Base-by-base conservation (phyloP, 37 sponge, comb jelly and placozoan species). In the Bolinopsis microptera region DNA sequence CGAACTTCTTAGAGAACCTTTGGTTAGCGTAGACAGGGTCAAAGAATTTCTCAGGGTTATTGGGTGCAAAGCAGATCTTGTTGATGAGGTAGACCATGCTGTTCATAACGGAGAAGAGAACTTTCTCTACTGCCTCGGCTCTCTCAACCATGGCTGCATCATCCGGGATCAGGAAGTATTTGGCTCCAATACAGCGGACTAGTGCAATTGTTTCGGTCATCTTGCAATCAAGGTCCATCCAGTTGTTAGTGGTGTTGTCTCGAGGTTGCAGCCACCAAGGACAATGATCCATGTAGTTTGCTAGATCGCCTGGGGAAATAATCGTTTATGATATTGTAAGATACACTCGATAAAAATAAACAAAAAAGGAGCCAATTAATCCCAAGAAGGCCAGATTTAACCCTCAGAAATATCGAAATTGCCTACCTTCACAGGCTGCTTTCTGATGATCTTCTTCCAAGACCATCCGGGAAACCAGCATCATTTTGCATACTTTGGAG, bases 71-170 rank as follows among this genome's bases (percentile, higher is more conserved):
- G 18, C 80, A 77, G 80, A 77, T 77, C 80, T 77, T 77, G 80
- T 77, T 77, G 80, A 77, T 77, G 80, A 77, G 80, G 80, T 77
- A 77, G 80, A 77, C 80, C 80, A 77, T 77, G 80, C 33, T 32
- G 80, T 77, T 77, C 80, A 77, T 77, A 36, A 77, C 33, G 27
- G 33, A 27, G 36, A 77, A 32, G 33, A 27, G 32, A 3, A 77
- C 33, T 36, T 77, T 32, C 37, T 77, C 80, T 0, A 77, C 80
- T 32, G 28, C 9, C 80, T 77, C 80, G 0, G 80, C 28, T 34
- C 80, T 34, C 9, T 77, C 80, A 34, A 77, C 22, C 80, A 77
- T 77, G 36, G 80, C 80, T 18, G 80, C 18, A 32, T 77, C 80
- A 0, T 77, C 80, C 33, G 80, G 80, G 33, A 77, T 77, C 21